Evolutionary conservation across 53 echinoderm and acorn worm species (phyloP).

Genomic region (Astropecten irregularis): DNA sequence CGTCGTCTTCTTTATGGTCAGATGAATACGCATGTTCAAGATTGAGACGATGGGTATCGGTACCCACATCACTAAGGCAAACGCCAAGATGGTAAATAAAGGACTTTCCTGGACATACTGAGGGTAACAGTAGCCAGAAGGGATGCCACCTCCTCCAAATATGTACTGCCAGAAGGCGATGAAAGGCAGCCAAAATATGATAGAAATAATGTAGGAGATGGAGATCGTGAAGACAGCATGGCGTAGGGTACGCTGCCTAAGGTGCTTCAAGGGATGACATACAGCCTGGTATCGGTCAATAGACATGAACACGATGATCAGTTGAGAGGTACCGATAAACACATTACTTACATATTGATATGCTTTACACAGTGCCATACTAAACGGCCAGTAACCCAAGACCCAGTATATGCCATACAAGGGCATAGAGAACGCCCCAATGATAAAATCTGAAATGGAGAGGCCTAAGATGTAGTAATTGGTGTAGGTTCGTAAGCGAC

Average conservation of each 20-base stretch:
- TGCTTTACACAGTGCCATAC: slow-evolving; percentile 32
- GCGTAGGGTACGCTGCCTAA: slow-evolving; percentile 26
- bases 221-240: slow-evolving; percentile 61
- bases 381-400: slow-evolving; percentile 48
- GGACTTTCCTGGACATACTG: slow-evolving; percentile 58
- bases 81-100: slow-evolving; percentile 44
- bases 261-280: slow-evolving; percentile 57
- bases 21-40: slow-evolving; percentile 50
- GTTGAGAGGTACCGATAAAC: slow-evolving; percentile 39
- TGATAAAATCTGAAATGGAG: slow-evolving; percentile 45
- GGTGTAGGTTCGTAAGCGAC: slow-evolving; percentile 54
- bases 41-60: slow-evolving; percentile 40
- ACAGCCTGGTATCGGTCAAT: slow-evolving; percentile 67
- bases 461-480: slow-evolving; percentile 67
- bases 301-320: slow-evolving; percentile 45
- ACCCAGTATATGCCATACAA: slow-evolving; percentile 57
- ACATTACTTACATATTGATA: slow-evolving; percentile 45
- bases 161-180: slow-evolving; percentile 63
- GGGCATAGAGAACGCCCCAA: slow-evolving; percentile 54
- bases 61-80: slow-evolving; percentile 58
- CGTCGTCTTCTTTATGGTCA: slow-evolving; percentile 22
- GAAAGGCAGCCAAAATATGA: slow-evolving; percentile 60
- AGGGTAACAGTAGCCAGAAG: slow-evolving; percentile 48
- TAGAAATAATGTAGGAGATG: slow-evolving; percentile 55
- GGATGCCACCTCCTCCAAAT: slow-evolving; percentile 34